Conservation (phyloP, 23 tunicate species). For the Diplosoma virens region DNA sequence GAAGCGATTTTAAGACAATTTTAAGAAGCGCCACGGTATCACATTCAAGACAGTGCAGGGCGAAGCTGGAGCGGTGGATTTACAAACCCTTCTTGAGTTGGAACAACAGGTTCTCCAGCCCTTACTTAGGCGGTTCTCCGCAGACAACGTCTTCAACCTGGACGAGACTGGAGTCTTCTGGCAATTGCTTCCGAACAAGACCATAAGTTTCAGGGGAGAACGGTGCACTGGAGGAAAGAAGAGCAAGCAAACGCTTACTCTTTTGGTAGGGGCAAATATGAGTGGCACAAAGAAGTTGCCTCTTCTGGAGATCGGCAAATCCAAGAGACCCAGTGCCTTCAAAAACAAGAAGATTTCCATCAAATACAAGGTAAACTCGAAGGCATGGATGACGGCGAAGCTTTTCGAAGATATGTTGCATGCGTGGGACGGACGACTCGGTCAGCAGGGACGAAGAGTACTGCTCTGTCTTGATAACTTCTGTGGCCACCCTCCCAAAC, state of each 20-base stretch:
- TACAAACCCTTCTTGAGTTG: slow-evolving; percentile 31
- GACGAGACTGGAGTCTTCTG: slow-evolving; percentile 36
- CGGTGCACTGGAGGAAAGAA: slow-evolving; percentile 49
- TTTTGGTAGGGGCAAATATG: slow-evolving; percentile 42
- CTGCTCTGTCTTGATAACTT: slow-evolving; percentile 33
- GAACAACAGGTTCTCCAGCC: slow-evolving; percentile 46
- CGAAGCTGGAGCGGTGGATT: slow-evolving; percentile 44
- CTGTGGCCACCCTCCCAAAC: slow-evolving; percentile 41
- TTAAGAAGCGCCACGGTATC: slow-evolving; percentile 49
- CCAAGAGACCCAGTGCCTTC: no score
- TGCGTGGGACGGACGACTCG: slow-evolving; percentile 44
- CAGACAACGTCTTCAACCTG: slow-evolving; percentile 40
- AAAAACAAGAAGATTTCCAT: slow-evolving; percentile 38
- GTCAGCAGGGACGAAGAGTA: slow-evolving; percentile 50
- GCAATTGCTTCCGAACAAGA: slow-evolving; percentile 30
- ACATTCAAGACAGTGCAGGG: slow-evolving; percentile 40
- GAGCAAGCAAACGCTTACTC: slow-evolving; percentile 46
- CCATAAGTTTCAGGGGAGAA: slow-evolving; percentile 20
- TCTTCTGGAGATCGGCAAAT: slow-evolving; percentile 44
- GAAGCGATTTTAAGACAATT: no score
- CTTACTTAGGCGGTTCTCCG: slow-evolving; percentile 29
- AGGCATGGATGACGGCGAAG: slow-evolving; percentile 25
- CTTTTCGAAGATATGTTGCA: slow-evolving; percentile 56
- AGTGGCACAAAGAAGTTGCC: slow-evolving; percentile 41
- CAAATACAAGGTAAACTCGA: slow-evolving; percentile 33